These are phyloP conservation scores for Hypsibius dujardini DNA, from an alignment of 1,140 invertebrate genomes.

Conservation along the genomic window DNA sequence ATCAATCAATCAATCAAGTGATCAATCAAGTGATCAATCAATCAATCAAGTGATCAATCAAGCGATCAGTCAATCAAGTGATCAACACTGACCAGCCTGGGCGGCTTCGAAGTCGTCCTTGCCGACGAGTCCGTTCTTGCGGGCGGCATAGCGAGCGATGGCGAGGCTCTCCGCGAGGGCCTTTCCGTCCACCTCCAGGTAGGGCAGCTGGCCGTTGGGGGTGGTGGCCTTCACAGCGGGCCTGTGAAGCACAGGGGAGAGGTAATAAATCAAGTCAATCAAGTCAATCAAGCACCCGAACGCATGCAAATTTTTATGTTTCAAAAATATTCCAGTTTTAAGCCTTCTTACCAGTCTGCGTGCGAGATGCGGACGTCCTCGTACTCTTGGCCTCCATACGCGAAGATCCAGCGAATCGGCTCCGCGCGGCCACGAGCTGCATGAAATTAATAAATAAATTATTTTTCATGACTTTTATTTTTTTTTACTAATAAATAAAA, in stretches of 20 bases:
- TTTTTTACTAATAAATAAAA: no score
- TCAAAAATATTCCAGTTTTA: no score
- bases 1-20: no score
- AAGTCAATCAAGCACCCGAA: no score
- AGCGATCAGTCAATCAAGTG: no score
- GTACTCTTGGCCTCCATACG: slow-evolving; percentile 47
- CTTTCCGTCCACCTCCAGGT: slow-evolving; percentile 40
- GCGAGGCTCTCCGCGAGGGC: background rate
- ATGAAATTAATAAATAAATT: slow-evolving; percentile 32
- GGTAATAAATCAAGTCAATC: no score
- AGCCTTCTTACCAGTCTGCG: slow-evolving; percentile 33
- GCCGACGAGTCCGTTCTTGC: slow-evolving; percentile 36
- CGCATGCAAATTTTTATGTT: no score
- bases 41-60: no score
- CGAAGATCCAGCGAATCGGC: slow-evolving; percentile 50
- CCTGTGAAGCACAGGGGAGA: slow-evolving; percentile 28
- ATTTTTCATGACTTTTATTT: no score
- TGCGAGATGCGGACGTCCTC: slow-evolving; percentile 45
- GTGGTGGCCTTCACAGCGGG: slow-evolving; percentile 36
- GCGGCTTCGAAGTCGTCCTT: slow-evolving; percentile 46
- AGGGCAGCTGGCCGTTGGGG: slow-evolving; percentile 55
- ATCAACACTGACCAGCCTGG: slow-evolving; percentile 24
- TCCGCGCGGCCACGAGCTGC: slow-evolving; percentile 49
- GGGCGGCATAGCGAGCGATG: slow-evolving; percentile 23
- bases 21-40: no score